Evolutionary conservation across 2,113 vertebrate genomes (phyloP), one percentile per base, ranked within the genome.

Genomic region (Ailuropoda melanoleuca): DNA sequence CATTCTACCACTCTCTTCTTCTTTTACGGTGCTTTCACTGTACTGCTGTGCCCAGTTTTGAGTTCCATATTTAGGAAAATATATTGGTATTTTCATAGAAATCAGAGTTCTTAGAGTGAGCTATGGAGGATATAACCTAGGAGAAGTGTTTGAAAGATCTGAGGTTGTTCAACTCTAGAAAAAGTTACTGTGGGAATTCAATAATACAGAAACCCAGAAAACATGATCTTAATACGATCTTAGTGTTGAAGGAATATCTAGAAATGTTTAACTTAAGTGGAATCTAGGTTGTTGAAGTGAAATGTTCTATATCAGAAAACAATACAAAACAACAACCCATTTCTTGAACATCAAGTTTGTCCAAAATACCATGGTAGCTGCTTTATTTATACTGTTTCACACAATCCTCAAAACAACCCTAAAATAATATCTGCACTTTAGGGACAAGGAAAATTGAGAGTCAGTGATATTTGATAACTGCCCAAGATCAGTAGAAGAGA

Each of bases 181-280:
- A 97, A 72, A 37, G 11, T 74, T 91, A 53, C 56, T 23, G 4
- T 91, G 77, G 56, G 82, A 87, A 93, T 91, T 83, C 56, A 93
- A n/a, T 64, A 90, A 82, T 24, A n/a, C 13, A 66, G 70, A 46
- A 87, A 78, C 18, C 3, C 29, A 88, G 31, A 91, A 88, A 88
- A 46, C 18, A 60, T 83, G 26, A 48, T 48, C 23, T 83, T 55
- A 60, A 6, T 94, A 55, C 72, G 43, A 77, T n/a, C 11, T 70
- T 31, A 62, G n/a, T 21, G 46, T 13, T 39, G 88, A 87, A 83
- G 10, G 66, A 88, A 88, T 60, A 48, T 8, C n/a, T 64, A 70
- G 23, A 74, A 88, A 75, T 64, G 17, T 26, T 81, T 26, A 58
- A 24, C 23, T 43, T 77, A 56, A 75, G 15, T n/a, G 78, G 12